A percentile compares a stretch with the other conserved stretches of the same genome.
phyloP scores from a whole-genome alignment of 30 jellyfish, hydroid and myxozoan species.

The Cassiopea xamachana region DNA sequence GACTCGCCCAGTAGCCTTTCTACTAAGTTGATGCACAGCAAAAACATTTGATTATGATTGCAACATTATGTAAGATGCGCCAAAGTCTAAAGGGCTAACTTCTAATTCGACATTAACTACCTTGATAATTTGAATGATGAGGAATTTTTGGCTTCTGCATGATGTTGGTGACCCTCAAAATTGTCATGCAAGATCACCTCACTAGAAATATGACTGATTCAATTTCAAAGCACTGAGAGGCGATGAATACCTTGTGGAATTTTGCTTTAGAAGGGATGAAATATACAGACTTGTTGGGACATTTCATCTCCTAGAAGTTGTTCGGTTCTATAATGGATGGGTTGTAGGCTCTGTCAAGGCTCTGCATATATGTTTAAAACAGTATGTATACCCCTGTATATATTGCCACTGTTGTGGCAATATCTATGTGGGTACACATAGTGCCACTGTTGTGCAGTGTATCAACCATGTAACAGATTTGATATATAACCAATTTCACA shows the following conservation, averaged over 20 bases:
- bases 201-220: not conserved
- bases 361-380: not conserved
- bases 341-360: not conserved
- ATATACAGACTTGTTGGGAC: not conserved
- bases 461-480: not conserved
- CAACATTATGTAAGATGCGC: too few species aligned
- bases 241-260: not conserved
- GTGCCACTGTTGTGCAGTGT: not conserved
- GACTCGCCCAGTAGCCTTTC: too few species aligned
- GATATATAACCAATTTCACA: not conserved
- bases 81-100: too few species aligned
- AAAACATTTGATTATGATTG: too few species aligned
- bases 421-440: not conserved
- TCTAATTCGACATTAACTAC: too few species aligned
- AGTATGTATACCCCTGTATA: not conserved
- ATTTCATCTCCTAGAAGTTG: not conserved
- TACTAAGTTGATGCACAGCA: too few species aligned
- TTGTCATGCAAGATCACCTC: too few species aligned
- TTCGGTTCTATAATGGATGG: not conserved
- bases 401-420: not conserved
- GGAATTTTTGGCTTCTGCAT: too few species aligned
- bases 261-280: not conserved
- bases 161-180: too few species aligned
- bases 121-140: too few species aligned
- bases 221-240: not conserved